Evolutionary conservation across 2,797 vertebrate species (phyloP), one percentile per base, ranked within the genome.

Genomic region (Alcedo quadribrachys): DNA sequence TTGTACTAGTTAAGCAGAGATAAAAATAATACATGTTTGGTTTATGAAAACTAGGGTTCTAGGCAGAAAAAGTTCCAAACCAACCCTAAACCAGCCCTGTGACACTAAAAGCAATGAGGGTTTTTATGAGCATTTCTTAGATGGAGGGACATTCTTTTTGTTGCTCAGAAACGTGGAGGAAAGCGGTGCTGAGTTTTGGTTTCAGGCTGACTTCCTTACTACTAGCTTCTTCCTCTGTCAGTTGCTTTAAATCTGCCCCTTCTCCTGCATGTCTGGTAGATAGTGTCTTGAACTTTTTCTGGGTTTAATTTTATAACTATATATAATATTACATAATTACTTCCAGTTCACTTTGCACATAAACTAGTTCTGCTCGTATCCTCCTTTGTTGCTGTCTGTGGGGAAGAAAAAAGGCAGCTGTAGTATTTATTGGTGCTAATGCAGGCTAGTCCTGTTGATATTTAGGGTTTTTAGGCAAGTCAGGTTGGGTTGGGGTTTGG

Each of bases 241-340:
- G 13, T 61, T 70, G 75, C 8, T 54, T 71, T 58, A 66, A 55
- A 37, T 81, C 37, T 80, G 13, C 14, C 8, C 62, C 12, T 70
- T 87, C 12, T 62, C 10, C 1, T 50, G 1, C 0, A 0, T 55
- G 21, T 33, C 78, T 79, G 54, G 5, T 73, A 78, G 40, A 22
- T 68, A 55, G 46, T 61, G 19, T 45, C 6, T 75, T 85, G 25
- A 69, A 7, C 3, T 12, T 20, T 50, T 61, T 28, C 8, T 21
- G 9, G 2, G 66, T 89, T 76, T n/a, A 43, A 43, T 75, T 82
- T 87, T 73, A 15, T 80, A 60, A 15, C 19, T 85, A 15, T 33
- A 27, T 13, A 14, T 32, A 43, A 30, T 61, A n/a, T 45, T 63
- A 61, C 51, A 11, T 51, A 62, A 60, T 87, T 85, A 83, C 6